phyloP scores from a whole-genome alignment of 2,113 vertebrate species.

The Trogon surrucura region DNA sequence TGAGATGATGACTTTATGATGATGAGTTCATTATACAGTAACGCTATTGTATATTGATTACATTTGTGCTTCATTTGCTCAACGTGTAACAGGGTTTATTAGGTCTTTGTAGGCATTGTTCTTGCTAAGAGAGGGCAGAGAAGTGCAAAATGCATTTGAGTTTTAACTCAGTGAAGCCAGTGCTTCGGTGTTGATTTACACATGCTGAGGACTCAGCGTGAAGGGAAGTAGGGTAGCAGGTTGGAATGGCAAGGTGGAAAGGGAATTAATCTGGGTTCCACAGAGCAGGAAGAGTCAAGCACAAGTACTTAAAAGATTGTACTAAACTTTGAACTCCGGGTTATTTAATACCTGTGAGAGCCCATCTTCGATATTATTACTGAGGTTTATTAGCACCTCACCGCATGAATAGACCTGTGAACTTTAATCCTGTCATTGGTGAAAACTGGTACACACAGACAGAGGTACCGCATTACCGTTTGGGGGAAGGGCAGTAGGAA shows the following conservation, averaged over 20 bases:
- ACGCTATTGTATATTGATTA: conserved; percentile 50
- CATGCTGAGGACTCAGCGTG: fast-evolving
- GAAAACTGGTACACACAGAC: background rate
- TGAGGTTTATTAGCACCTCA: background rate
- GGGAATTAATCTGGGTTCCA: background rate
- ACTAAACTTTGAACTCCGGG: background rate
- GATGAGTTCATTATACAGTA: conserved; percentile 54
- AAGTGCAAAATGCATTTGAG: background rate
- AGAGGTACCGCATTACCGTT: fast-evolving
- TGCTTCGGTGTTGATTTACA: background rate
- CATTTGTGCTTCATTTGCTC: conserved; percentile 49
- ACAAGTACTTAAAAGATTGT: background rate
- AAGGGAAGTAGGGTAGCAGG: background rate
- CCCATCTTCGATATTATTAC: background rate
- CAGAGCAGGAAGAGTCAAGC: background rate
- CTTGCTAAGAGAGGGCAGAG: background rate
- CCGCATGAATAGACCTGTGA: fast-evolving
- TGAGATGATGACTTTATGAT: conserved; percentile 39
- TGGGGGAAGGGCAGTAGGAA: background rate
- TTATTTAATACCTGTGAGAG: background rate
- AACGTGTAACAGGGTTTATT: conserved; percentile 28
- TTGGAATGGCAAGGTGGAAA: background rate
- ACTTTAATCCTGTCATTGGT: background rate
- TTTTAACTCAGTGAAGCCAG: background rate
- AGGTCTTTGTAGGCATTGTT: conserved; percentile 47